Conservation (phyloP, 2,113 vertebrate genomes). For the human region DNA sequence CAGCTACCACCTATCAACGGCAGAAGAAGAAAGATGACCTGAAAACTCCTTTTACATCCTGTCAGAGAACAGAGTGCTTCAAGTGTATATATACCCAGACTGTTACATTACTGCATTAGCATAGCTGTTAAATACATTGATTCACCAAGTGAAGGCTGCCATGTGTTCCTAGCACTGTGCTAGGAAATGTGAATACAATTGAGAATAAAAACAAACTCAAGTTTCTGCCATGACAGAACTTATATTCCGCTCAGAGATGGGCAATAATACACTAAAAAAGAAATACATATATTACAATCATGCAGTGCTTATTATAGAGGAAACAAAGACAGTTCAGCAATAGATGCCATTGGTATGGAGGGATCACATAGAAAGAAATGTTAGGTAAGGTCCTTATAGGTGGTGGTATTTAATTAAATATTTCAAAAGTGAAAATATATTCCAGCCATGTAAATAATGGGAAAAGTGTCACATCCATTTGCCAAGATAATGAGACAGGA, state of each 20-base stretch:
- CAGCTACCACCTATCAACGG: not conserved
- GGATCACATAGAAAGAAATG: not conserved
- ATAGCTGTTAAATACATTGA: not conserved
- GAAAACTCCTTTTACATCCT: not conserved
- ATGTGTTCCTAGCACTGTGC: not conserved
- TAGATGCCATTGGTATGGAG: not conserved
- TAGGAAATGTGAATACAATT: not conserved
- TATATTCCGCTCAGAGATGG: not conserved
- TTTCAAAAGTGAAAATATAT: not conserved
- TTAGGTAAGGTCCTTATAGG: not conserved
- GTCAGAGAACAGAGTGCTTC: not conserved
- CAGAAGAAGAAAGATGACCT: not conserved
- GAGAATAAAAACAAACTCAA: not conserved
- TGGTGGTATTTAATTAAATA: not conserved
- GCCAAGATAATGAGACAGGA: not conserved
- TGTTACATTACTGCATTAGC: not conserved
- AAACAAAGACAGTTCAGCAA: not conserved
- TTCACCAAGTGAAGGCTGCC: not conserved
- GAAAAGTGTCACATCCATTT: not conserved
- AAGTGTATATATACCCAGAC: not conserved
- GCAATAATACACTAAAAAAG: not conserved
- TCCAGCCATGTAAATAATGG: not conserved
- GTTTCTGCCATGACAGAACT: not conserved
- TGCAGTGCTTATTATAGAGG: not conserved
- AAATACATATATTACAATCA: not conserved